phyloP scores from a whole-genome alignment of 2,888 invertebrate genomes.

The Heliconius hortense region DNA sequence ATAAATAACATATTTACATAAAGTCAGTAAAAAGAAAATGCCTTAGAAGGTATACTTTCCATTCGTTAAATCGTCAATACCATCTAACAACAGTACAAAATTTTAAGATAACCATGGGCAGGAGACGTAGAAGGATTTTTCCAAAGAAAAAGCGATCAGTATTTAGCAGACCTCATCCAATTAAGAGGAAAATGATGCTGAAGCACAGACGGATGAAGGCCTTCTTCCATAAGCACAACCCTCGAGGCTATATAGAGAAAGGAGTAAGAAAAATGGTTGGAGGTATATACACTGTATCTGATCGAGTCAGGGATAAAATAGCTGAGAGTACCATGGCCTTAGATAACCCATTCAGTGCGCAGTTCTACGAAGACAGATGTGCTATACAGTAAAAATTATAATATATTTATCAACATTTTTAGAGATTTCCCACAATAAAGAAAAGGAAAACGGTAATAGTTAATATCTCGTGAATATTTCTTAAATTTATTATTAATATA shows the following conservation, averaged over 20 bases:
- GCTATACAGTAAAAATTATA: conserved; percentile 53
- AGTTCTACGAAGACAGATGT: conserved; percentile 69
- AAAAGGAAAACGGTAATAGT: background rate
- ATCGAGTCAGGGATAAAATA: conserved; percentile 64
- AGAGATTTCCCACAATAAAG: background rate
- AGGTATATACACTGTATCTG: conserved; percentile 61
- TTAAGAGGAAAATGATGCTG: conserved; percentile 60
- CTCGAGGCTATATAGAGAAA: conserved; percentile 50
- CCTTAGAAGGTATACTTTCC: background rate
- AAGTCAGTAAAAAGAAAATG: background rate
- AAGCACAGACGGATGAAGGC: conserved; percentile 60
- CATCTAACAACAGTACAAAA: background rate
- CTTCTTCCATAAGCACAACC: conserved; percentile 62
- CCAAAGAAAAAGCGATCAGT: conserved; percentile 61
- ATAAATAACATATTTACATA: conserved; percentile 1
- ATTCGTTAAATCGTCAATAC: background rate
- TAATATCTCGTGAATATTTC: background rate
- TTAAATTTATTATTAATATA: background rate
- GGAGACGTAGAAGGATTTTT: conserved; percentile 56
- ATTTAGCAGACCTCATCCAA: conserved; percentile 65
- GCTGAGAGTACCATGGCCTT: conserved; percentile 62
- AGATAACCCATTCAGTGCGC: conserved; percentile 63
- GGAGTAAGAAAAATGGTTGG: conserved; percentile 60
- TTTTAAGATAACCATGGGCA: conserved; percentile 53
- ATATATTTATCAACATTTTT: background rate